A percentile compares a stretch with the other conserved stretches of the same genome.
Evolutionary conservation across 1,140 invertebrate genomes (phyloP).

Genomic region (Caligus rogercresseyi): DNA sequence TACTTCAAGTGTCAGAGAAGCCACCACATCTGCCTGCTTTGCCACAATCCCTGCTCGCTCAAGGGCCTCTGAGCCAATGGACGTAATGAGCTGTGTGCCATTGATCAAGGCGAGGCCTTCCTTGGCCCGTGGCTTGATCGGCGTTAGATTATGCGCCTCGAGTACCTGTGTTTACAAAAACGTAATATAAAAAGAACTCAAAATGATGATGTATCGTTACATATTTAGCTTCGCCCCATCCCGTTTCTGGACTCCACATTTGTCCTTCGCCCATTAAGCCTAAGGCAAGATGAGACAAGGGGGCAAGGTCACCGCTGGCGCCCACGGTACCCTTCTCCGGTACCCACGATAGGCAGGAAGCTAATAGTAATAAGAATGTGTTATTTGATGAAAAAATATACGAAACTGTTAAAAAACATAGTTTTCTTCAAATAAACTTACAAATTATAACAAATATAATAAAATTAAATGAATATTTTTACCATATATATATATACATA

Average conservation of each 20-base stretch:
- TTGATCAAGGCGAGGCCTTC: constrained; percentile 55
- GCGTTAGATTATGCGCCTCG: constrained; percentile 38
- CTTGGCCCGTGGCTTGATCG: constrained; percentile 43
- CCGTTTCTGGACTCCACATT: constrained; percentile 53
- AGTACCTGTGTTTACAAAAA: constrained; percentile 32
- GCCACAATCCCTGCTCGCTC: constrained; percentile 42
- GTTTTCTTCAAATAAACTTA: too few relatives aligned
- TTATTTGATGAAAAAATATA: constrained; percentile 1
- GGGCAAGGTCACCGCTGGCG: constrained; percentile 51
- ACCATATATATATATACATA: too few relatives aligned
- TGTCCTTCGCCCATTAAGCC: constrained; percentile 54
- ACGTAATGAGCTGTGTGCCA: constrained; percentile 53
- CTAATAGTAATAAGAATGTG: constrained; percentile 28
- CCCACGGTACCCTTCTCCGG: constrained; percentile 56
- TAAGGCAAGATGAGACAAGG: constrained; percentile 47
- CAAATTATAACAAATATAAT: too few relatives aligned
- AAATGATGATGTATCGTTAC: constrained; percentile 23
- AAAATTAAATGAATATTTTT: too few relatives aligned
- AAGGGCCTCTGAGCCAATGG: constrained; percentile 47
- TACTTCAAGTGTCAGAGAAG: constrained; percentile 48
- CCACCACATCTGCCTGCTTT: constrained; percentile 49
- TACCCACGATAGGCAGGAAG: constrained; percentile 49
- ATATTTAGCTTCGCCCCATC: constrained; percentile 48
- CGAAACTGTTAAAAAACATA: too few relatives aligned
- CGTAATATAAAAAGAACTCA: constrained; percentile 14